Percentiles rank a stretch among this genome's conserved stretches.
These are phyloP conservation scores for Melanotaenia duboulayi DNA, from an alignment of 2,113 vertebrate species.

Conservation along the genomic window DNA sequence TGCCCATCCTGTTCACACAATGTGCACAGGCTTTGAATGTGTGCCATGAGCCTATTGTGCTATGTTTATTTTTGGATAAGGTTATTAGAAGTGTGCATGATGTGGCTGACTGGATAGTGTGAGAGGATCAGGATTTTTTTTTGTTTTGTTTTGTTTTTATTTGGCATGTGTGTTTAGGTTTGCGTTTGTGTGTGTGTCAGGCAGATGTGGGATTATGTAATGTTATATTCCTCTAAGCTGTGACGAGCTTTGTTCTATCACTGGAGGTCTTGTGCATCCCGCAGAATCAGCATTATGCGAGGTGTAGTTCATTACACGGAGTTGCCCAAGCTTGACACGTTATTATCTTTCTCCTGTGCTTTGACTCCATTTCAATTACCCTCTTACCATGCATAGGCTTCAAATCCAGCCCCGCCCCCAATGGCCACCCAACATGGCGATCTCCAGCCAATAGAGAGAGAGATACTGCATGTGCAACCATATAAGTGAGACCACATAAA, in stretches of 20 bases:
- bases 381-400: constrained; percentile 81
- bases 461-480: constrained; percentile 66
- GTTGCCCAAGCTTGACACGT: constrained; percentile 81
- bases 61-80: constrained; percentile 66
- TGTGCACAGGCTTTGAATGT: constrained; percentile 49
- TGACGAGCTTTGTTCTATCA: constrained; percentile 68
- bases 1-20: constrained; percentile 24
- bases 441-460: constrained; percentile 60
- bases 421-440: constrained; percentile 53
- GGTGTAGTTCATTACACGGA: constrained; percentile 84
- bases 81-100: constrained; percentile 41
- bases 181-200: constrained; percentile 20
- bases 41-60: constrained; percentile 14
- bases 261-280: constrained; percentile 70
- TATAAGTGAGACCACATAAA: constrained; percentile 70
- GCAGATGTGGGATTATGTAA: constrained; percentile 68
- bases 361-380: constrained; percentile 88
- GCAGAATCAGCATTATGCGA: constrained; percentile 82
- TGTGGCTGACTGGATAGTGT: constrained; percentile 36
- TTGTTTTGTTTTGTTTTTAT: constrained; percentile 34
- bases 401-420: constrained; percentile 34
- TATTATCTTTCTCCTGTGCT: constrained; percentile 85
- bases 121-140: constrained; percentile 48
- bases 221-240: constrained; percentile 60
- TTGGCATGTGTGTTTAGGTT: constrained; percentile 6